Base-by-base conservation (phyloP, 2,888 invertebrate species). In the Drosophila greeni region DNA sequence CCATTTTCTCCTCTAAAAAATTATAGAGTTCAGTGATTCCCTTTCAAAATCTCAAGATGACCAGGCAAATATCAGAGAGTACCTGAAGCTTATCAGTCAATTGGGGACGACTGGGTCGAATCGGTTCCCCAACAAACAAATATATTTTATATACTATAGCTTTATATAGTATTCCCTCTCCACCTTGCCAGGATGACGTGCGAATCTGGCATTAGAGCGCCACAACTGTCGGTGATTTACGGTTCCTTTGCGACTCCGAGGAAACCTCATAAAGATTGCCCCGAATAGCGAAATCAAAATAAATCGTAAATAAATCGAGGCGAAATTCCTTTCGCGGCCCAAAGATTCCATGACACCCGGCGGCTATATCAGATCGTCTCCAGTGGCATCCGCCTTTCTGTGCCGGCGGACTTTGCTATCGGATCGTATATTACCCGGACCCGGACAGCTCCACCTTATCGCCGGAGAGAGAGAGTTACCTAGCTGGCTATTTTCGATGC, bases 221-320 rank as follows among this genome's bases (percentile, higher is more conserved):
- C 49, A 33, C 47, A 26, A 42, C 40, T 37, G 53, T 33, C 26
- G 6, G 9, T 59, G 57, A 81, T 79, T 78, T 79, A 79, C 75
- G 53, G 14, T 4, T 4, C 26, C 40, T 20, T 26, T 45, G 14
- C 31, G 31, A 31, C n/a, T 14, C 11, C 20, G 26, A n/a, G 43
- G 66, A 60, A 66, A 68, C 40, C 60, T 69, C 80, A 65, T 80
- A 80, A 74, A 80, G 80, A 78, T 80, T 76, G 73, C 5, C 23
- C 37, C 49, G 23, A 54, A 33, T 53, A 47, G 40, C 59, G 54
- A 70, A 79, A 80, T 76, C 79, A 80, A 81, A 80, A 80, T 75
- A 80, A 80, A 80, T 76, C 79, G 74, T 81, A 76, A 80, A 80
- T 81, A 76, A 76, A 81, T 78, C 74, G 66, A 31, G 51, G 36